phyloP scores from a whole-genome alignment of 2,888 invertebrate species.

The Dicroscelio sp. region DNA sequence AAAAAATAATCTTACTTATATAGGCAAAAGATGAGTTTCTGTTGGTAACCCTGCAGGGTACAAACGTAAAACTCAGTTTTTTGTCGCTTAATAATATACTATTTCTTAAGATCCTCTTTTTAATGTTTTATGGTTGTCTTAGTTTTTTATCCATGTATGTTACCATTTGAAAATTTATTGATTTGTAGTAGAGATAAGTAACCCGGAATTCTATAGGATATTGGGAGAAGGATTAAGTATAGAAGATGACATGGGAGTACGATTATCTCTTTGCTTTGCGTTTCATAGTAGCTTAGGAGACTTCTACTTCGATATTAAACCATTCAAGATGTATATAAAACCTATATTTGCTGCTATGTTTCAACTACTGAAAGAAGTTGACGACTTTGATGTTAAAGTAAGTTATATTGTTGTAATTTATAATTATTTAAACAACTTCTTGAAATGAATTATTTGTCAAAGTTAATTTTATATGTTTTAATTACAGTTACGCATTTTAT shows the following conservation, averaged over 20 bases:
- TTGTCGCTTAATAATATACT: no score
- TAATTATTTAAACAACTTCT: no score
- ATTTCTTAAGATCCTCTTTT: no score
- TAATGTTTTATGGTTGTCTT: no score
- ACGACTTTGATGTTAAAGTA: constrained; percentile 98
- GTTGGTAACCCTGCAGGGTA: no score
- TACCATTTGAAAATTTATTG: not conserved
- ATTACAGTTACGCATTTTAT: constrained; percentile 96
- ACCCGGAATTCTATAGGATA: constrained; percentile 96
- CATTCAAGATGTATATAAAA: constrained; percentile 96
- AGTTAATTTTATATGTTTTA: not conserved
- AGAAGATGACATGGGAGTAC: constrained; percentile 97
- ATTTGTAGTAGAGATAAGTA: constrained; percentile 94
- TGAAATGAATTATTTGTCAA: no score
- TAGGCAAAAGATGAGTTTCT: no score
- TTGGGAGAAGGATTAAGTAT: constrained; percentile 94
- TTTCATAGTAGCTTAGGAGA: constrained; percentile 97
- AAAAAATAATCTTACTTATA: no score
- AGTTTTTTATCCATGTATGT: no score
- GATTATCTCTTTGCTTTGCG: constrained; percentile 96
- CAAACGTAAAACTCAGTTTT: no score
- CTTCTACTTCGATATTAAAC: constrained; percentile 97
- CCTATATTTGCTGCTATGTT: constrained; percentile 96
- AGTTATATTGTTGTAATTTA: no score
- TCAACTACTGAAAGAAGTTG: constrained; percentile 96